phyloP scores from a whole-genome alignment of 2,113 vertebrate species.

The Esox niger region DNA sequence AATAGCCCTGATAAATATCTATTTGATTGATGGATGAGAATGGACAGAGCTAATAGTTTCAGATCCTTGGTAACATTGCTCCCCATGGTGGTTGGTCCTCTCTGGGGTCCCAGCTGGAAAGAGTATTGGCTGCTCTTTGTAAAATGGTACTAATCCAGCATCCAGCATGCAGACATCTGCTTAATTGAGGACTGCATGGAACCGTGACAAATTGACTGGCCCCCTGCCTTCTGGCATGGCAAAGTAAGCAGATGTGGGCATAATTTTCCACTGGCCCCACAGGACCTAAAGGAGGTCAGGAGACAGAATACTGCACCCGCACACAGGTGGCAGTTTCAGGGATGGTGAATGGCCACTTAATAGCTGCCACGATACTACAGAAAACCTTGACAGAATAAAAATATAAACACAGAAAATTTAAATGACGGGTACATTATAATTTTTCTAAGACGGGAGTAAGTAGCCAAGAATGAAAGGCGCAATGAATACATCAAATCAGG shows the following conservation, averaged over 20 bases:
- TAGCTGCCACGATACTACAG: background rate
- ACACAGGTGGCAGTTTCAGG: constrained; percentile 23
- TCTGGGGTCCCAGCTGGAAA: constrained; percentile 50
- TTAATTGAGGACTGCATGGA: constrained; percentile 62
- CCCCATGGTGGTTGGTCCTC: constrained; percentile 38
- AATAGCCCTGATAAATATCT: constrained; percentile 15
- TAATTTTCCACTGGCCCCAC: constrained; percentile 37
- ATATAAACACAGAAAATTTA: background rate
- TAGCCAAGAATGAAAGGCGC: too few relatives aligned
- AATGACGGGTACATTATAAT: background rate
- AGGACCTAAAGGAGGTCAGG: constrained; percentile 32
- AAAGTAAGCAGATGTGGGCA: constrained; percentile 58
- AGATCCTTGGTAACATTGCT: constrained; percentile 26
- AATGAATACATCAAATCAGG: too few relatives aligned
- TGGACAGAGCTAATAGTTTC: constrained; percentile 13
- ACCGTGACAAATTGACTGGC: constrained; percentile 50
- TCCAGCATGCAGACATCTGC: constrained; percentile 60
- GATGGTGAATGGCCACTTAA: constrained; percentile 1
- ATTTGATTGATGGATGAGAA: constrained; percentile 29
- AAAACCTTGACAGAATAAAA: too few relatives aligned
- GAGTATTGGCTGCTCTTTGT: constrained; percentile 48
- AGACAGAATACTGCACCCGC: constrained; percentile 10
- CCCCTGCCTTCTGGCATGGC: constrained; percentile 61
- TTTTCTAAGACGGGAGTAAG: too few relatives aligned
- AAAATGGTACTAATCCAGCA: constrained; percentile 59